Base-by-base conservation (phyloP, 2,113 vertebrate genomes). In the Macquaria ambigua region DNA sequence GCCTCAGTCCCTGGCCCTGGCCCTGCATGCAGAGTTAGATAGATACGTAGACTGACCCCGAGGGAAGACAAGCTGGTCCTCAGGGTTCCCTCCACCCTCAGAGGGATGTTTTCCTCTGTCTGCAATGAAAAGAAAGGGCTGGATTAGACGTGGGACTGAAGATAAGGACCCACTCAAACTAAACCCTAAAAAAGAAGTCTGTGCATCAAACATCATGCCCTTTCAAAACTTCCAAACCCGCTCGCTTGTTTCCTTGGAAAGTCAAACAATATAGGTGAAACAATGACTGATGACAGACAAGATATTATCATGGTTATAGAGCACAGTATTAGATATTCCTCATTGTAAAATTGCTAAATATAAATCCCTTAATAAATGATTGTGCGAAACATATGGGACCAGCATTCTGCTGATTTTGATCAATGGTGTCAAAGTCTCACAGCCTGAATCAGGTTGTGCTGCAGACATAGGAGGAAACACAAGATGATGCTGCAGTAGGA, bases 51-150 rank as follows among this genome's bases (percentile, higher is more conserved):
- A 94, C 93, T 94, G 73, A 98, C 98, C 97, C 96, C 95, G 50
- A 98, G 92, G 5, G 97, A 99, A 81, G 96, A 97, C 89, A 97
- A 89, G 93, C 97, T 99, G 94, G 95, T 97, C 89, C 97, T 96
- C 62, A 96, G 84, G 78, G 95, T 96, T 71, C 95, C 96, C 90
- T 97, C 97, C 9, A 95, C 94, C 90, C 94, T 95, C 85, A 97
- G 93, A 75, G 95, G 95, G 89, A 96, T 92, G 86, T 87, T 94
- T 82, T 97, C 96, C 69, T 97, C 96, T 25, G 87, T 94, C 97
- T 97, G 94, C 11, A 81, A 77, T 52, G 18, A 43, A 55, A 86
- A 28, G 41, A 84, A 74, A 66, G 2, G 6, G 14, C 0, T 34
- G 18, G 11, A 37, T 74, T 28, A 74, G 61, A 58, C 7, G 11